Evolutionary conservation across 2,797 vertebrate genomes (phyloP).

Genomic region (Onychomys torridus): DNA sequence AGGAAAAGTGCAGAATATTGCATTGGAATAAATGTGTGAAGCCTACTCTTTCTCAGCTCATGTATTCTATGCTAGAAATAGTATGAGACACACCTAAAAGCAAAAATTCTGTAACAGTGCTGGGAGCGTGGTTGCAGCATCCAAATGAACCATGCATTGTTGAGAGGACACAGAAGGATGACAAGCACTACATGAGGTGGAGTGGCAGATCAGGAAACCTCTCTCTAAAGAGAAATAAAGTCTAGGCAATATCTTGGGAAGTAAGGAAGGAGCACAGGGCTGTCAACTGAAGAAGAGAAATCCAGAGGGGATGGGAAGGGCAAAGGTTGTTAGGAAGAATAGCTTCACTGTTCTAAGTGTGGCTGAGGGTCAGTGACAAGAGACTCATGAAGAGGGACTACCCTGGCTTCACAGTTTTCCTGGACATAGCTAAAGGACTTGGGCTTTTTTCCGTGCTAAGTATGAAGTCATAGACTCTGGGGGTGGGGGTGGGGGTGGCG

Average conservation of each 20-base stretch:
- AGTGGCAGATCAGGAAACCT: not conserved
- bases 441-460: not conserved
- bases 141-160: not conserved
- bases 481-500: no score
- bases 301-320: fast-evolving
- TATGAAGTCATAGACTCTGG: not conserved
- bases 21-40: not conserved
- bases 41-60: not conserved
- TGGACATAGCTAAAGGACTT: not conserved
- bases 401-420: not conserved
- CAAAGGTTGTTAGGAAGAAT: not conserved
- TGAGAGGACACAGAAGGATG: not conserved
- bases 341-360: not conserved
- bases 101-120: not conserved
- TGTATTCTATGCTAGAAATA: not conserved
- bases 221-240: not conserved
- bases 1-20: not conserved
- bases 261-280: not conserved
- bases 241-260: not conserved
- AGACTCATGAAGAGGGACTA: fast-evolving
- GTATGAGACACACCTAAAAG: not conserved
- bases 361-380: no score
- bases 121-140: not conserved
- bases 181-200: not conserved
- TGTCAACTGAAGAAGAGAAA: not conserved